These are phyloP conservation scores for Stramonita haemastoma DNA, from an alignment of 2,888 invertebrate species.

Conservation along the genomic window DNA sequence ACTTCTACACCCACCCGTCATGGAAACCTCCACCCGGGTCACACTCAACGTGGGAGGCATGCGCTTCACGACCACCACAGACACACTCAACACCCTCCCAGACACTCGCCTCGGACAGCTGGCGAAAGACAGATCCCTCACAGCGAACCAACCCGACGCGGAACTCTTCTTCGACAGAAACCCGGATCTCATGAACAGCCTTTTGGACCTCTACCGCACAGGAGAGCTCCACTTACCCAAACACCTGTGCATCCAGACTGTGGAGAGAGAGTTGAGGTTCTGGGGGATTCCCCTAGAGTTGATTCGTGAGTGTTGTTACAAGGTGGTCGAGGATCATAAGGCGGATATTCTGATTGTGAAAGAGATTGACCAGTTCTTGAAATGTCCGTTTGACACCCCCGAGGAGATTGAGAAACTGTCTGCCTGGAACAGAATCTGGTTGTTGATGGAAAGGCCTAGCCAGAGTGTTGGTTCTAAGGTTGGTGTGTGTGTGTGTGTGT, in stretches of 20 bases:
- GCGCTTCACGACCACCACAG: neutral
- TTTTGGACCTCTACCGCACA: conserved; percentile 32
- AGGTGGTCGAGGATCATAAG: neutral
- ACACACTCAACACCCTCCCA: neutral
- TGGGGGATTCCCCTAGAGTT: conserved; percentile 9
- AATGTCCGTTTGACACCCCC: neutral
- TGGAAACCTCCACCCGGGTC: neutral
- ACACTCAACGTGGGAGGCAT: conserved; percentile 4
- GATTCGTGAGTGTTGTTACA: conserved; percentile 14
- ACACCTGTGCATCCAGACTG: neutral
- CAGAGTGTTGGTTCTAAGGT: neutral
- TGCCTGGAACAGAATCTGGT: conserved; percentile 18
- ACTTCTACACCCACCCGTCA: too few relatives aligned
- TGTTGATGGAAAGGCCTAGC: conserved; percentile 2
- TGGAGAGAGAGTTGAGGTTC: neutral
- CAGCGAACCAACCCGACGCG: neutral
- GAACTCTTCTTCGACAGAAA: conserved; percentile 33
- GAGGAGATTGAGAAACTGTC: conserved; percentile 2
- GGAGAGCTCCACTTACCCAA: conserved; percentile 27
- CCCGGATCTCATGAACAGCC: conserved; percentile 25
- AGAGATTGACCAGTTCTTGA: conserved; percentile 27
- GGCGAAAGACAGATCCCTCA: neutral
- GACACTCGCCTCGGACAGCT: neutral
- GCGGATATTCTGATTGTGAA: neutral
- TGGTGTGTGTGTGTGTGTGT: neutral